Conservation (phyloP, 2,888 invertebrate species). For the Chloroclystis v-ata region DNA sequence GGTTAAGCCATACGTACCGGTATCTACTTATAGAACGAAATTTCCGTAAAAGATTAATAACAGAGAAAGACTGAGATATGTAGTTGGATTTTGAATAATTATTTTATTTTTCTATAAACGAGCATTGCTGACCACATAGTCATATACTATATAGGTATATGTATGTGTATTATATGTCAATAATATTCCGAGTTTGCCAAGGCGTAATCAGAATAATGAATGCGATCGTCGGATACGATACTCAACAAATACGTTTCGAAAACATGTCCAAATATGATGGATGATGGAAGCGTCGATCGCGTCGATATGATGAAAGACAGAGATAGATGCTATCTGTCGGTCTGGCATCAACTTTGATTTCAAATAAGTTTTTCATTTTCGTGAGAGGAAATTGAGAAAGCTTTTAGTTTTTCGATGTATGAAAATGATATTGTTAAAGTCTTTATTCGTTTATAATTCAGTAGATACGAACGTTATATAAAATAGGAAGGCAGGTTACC, state of each 20-base stretch:
- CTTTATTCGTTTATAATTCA: too few relatives aligned
- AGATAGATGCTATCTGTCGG: conserved; percentile 47
- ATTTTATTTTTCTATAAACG: too few relatives aligned
- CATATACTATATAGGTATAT: not conserved
- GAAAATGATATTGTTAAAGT: conserved; percentile 11
- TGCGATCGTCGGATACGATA: conserved; percentile 63
- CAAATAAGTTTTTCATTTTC: conserved; percentile 21
- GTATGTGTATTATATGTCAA: not conserved
- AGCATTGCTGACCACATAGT: too few relatives aligned
- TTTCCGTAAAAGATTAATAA: too few relatives aligned
- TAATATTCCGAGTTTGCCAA: conserved; percentile 6
- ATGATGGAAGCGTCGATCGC: conserved; percentile 62
- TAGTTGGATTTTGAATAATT: too few relatives aligned
- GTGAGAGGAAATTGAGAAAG: conserved; percentile 19
- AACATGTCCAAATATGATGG: conserved; percentile 73
- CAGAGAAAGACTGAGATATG: too few relatives aligned
- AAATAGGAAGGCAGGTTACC: too few relatives aligned
- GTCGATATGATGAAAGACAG: conserved; percentile 63
- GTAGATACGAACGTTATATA: too few relatives aligned
- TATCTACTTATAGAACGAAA: not conserved
- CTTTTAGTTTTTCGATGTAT: conserved; percentile 19
- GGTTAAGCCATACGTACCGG: not conserved
- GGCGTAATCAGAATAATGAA: conserved; percentile 63
- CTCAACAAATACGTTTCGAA: conserved; percentile 65
- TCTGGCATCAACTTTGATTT: conserved; percentile 30